Conservation (phyloP, 2,888 invertebrate species). For the Drosophila prostipennis region DNA sequence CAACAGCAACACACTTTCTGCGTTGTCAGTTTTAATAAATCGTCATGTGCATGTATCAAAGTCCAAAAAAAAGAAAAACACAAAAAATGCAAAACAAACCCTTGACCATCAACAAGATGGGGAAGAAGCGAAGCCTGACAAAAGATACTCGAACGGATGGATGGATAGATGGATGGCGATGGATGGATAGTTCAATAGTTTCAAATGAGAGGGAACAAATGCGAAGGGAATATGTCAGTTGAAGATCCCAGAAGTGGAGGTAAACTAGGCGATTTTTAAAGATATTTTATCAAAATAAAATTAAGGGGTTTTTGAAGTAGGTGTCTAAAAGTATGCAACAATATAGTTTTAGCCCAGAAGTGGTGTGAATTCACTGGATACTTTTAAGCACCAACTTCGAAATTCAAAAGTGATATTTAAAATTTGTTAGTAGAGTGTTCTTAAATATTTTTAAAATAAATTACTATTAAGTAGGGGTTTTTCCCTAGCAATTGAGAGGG, state of each 20-base stretch:
- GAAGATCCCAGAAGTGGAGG: not conserved
- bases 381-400: too few relatives aligned
- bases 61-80: not conserved
- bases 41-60: constrained; percentile 22
- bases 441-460: too few relatives aligned
- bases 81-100: constrained; percentile 25
- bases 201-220: not conserved
- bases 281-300: not conserved
- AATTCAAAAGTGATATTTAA: too few relatives aligned
- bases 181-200: constrained; percentile 1
- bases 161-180: constrained; percentile 9
- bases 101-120: constrained; percentile 23
- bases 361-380: too few relatives aligned
- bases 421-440: too few relatives aligned
- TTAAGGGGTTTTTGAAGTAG: too few relatives aligned
- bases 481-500: too few relatives aligned
- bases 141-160: constrained; percentile 7
- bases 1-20: constrained; percentile 15
- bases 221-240: not conserved
- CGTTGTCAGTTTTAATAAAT: constrained; percentile 51
- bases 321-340: too few relatives aligned
- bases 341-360: too few relatives aligned
- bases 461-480: too few relatives aligned
- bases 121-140: not conserved
- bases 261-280: not conserved